phyloP scores from a whole-genome alignment of 2,888 invertebrate genomes.

The Drosophila neonasuta region DNA sequence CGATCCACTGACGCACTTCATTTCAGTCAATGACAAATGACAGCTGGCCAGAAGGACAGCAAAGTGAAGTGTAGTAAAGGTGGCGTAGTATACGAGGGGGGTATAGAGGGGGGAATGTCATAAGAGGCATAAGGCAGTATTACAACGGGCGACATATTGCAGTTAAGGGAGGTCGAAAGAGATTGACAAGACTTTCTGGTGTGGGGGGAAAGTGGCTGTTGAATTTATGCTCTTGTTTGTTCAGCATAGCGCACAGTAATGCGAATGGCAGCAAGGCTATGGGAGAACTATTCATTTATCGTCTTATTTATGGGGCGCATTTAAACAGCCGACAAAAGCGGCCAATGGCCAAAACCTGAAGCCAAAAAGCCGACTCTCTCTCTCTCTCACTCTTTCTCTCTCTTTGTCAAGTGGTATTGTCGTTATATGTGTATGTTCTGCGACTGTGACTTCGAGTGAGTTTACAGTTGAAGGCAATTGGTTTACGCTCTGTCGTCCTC shows the following conservation, averaged over 20 bases:
- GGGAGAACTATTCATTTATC: constrained; percentile 67
- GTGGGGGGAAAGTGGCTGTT: neutral
- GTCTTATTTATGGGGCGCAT: constrained; percentile 70
- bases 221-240: constrained; percentile 76
- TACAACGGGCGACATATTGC: constrained; percentile 53
- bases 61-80: neutral
- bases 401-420: constrained; percentile 33
- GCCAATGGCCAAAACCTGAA: constrained; percentile 48
- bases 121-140: constrained; percentile 51
- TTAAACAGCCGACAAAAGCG: constrained; percentile 59
- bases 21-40: constrained; percentile 57
- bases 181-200: constrained; percentile 1
- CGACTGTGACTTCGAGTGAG: constrained; percentile 3
- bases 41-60: constrained; percentile 23
- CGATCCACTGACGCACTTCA: constrained; percentile 51
- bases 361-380: constrained; percentile 23
- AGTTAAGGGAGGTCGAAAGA: neutral
- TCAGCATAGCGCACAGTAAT: constrained; percentile 42
- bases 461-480: constrained; percentile 56
- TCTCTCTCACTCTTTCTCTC: no score
- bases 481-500: constrained; percentile 32
- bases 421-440: neutral
- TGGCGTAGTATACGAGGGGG: no score
- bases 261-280: constrained; percentile 12
- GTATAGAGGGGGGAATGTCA: constrained; percentile 17